Percentiles rank a stretch among this genome's conserved stretches.
Conservation (phyloP, 1,140 invertebrate genomes). For the Pomacea maculata region DNA sequence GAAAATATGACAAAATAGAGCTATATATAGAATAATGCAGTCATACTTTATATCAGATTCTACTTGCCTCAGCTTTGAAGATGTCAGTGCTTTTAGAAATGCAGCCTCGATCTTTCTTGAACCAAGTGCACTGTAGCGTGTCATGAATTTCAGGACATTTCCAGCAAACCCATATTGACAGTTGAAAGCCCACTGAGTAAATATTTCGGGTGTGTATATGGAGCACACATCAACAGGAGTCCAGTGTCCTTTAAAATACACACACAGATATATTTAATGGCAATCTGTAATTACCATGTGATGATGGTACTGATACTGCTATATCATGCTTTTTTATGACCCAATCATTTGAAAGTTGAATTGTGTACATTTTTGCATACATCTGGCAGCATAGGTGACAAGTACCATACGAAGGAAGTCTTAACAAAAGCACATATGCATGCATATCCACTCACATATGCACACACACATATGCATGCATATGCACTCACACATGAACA, state of each 20-base stretch:
- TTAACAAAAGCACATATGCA: neutral
- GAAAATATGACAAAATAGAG: no score
- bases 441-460: no score
- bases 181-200: slow-evolving; percentile 56
- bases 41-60: no score
- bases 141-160: slow-evolving; percentile 51
- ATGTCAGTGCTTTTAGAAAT: slow-evolving; percentile 58
- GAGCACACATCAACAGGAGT: slow-evolving; percentile 54
- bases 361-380: no score
- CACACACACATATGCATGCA: neutral
- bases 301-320: no score
- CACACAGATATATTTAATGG: no score
- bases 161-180: slow-evolving; percentile 62
- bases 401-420: no score
- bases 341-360: no score
- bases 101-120: slow-evolving; percentile 55
- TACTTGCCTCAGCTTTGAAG: slow-evolving; percentile 58
- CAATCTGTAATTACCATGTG: no score
- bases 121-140: slow-evolving; percentile 49
- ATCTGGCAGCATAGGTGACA: no score
- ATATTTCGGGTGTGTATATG: slow-evolving; percentile 50
- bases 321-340: no score
- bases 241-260: slow-evolving; percentile 41
- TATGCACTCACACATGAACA: neutral
- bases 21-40: no score